These are phyloP conservation scores for Conomelus anceps DNA, from an alignment of 2,888 invertebrate genomes.

Conservation along the genomic window DNA sequence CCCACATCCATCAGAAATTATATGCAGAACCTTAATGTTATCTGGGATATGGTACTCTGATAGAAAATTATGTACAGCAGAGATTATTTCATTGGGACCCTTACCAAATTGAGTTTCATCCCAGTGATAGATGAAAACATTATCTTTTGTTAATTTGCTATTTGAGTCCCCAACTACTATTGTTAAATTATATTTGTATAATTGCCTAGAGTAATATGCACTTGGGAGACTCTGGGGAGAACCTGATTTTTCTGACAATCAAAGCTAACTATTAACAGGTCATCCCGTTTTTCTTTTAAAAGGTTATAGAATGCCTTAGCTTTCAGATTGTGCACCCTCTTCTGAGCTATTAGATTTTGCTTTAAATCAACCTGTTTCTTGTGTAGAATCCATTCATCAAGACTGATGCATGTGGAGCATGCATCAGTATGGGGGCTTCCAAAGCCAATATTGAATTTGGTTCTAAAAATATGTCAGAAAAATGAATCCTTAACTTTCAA, in stretches of 20 bases:
- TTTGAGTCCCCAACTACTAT: constrained; percentile 5
- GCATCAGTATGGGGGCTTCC: constrained; percentile 17
- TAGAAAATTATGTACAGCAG: constrained; percentile 6
- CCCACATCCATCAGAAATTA: constrained; percentile 8
- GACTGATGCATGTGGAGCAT: constrained; percentile 12
- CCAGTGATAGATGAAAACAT: constrained; percentile 12
- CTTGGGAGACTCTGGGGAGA: constrained; percentile 10
- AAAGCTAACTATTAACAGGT: background rate
- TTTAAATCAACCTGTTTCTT: background rate
- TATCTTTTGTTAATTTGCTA: constrained; percentile 4
- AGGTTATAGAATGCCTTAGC: constrained; percentile 5
- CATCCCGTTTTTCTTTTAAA: constrained; percentile 10
- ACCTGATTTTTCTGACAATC: constrained; percentile 15
- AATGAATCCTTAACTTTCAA: constrained; percentile 9
- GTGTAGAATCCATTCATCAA: background rate
- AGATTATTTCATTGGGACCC: constrained; percentile 16
- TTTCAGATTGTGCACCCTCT: constrained; percentile 3
- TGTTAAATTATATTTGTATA: constrained; percentile 7
- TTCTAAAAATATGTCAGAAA: constrained; percentile 5
- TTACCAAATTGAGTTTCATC: constrained; percentile 7
- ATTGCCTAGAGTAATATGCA: constrained; percentile 15
- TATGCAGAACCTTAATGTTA: background rate
- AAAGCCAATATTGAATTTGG: constrained; percentile 18
- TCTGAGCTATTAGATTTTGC: constrained; percentile 6
- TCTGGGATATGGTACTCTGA: constrained; percentile 6